Conservation (phyloP, 2,888 invertebrate species). For the Dryobotodes eremita region DNA sequence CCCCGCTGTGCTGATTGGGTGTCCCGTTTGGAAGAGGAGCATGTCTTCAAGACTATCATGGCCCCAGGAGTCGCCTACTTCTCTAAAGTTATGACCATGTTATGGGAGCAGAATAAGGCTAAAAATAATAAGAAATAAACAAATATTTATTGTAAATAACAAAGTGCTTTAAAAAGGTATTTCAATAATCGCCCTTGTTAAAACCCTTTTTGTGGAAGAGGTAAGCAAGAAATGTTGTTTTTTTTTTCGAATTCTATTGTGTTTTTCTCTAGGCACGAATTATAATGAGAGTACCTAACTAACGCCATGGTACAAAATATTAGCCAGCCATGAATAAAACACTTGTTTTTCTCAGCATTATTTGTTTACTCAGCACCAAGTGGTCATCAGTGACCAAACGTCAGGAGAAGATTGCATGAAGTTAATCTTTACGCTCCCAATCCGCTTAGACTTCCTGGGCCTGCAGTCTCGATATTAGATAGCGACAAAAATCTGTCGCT, state of each 20-base stretch:
- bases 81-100: constrained; percentile 63
- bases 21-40: constrained; percentile 67
- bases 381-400: too few relatives aligned
- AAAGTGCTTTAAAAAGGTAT: background rate
- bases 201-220: background rate
- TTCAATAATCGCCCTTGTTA: constrained; percentile 17
- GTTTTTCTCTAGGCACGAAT: background rate
- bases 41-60: constrained; percentile 72
- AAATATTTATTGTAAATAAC: background rate
- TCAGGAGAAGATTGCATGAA: too few relatives aligned
- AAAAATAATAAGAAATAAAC: constrained; percentile 30
- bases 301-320: too few relatives aligned
- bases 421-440: too few relatives aligned
- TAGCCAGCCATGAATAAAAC: too few relatives aligned
- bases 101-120: constrained; percentile 69
- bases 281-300: too few relatives aligned
- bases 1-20: constrained; percentile 72
- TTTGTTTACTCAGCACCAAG: too few relatives aligned
- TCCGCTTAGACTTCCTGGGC: too few relatives aligned
- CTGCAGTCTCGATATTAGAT: too few relatives aligned
- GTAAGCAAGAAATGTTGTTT: constrained; percentile 5
- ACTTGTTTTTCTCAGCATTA: too few relatives aligned
- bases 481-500: too few relatives aligned
- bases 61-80: constrained; percentile 69
- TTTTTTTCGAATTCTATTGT: background rate